These are phyloP conservation scores for Chascanopsetta lugubris DNA, from an alignment of 2,113 vertebrate species.

Conservation along the genomic window DNA sequence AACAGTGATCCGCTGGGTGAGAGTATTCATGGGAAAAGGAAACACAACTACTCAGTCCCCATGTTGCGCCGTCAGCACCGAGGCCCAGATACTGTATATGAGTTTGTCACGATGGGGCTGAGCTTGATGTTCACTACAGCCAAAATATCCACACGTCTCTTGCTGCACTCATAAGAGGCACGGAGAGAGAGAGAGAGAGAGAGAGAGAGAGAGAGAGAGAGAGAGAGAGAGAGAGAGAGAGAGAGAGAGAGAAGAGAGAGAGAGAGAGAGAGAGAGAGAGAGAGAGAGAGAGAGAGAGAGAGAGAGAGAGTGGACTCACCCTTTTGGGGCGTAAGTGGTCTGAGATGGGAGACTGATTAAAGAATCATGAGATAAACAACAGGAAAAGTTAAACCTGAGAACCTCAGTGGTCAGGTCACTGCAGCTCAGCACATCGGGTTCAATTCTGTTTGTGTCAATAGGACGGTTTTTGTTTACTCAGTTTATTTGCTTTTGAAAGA, in stretches of 20 bases:
- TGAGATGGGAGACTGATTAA: constrained; percentile 65
- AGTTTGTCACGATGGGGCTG: constrained; percentile 22
- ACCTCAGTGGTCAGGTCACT: constrained; percentile 11
- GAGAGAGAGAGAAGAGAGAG: too few relatives aligned
- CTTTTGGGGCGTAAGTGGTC: constrained; percentile 71
- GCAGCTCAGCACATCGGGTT: neutral
- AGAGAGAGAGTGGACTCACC: constrained; percentile 50
- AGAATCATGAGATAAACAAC: constrained; percentile 74
- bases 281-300: too few relatives aligned
- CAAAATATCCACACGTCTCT: constrained; percentile 36
- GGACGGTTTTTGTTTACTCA: neutral
- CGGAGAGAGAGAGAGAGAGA: too few relatives aligned
- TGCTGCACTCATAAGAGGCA: constrained; percentile 43
- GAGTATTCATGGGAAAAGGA: constrained; percentile 26
- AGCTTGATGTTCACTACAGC: constrained; percentile 27
- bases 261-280: too few relatives aligned
- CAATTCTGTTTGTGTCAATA: neutral
- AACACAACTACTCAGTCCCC: constrained; percentile 52
- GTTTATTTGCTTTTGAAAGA: neutral
- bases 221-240: too few relatives aligned
- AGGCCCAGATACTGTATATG: constrained; percentile 25
- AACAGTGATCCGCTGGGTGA: constrained; percentile 20
- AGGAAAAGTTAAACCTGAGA: constrained; percentile 23
- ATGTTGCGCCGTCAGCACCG: constrained; percentile 37
- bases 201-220: too few relatives aligned